Evolutionary conservation across 2,888 invertebrate genomes (phyloP).

Genomic region (Masnerella sp.): DNA sequence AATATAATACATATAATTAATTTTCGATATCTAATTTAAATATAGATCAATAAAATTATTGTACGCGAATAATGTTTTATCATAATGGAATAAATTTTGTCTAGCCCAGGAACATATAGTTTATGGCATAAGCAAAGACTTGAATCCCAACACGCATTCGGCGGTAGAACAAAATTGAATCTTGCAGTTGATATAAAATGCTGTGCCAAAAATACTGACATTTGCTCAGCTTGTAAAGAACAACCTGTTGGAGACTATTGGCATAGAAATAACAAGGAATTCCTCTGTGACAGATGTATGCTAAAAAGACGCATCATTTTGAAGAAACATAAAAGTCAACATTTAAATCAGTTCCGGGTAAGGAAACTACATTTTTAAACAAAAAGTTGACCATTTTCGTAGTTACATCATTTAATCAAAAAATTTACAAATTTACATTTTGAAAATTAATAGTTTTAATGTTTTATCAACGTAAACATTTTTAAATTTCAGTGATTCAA

Average conservation of each 20-base stretch:
- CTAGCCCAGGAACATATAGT: constrained; percentile 70
- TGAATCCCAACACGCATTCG: constrained; percentile 76
- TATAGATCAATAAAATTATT: too few species aligned
- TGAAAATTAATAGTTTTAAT: too few species aligned
- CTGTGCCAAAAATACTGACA: constrained; percentile 73
- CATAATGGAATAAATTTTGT: too few species aligned
- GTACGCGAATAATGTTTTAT: too few species aligned
- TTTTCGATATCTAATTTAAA: too few species aligned
- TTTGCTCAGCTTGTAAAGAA: constrained; percentile 76
- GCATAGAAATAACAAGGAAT: constrained; percentile 74
- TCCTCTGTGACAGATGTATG: constrained; percentile 78
- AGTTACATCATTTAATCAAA: too few species aligned
- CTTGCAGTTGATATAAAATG: constrained; percentile 78
- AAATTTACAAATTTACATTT: too few species aligned
- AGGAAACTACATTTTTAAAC: too few species aligned
- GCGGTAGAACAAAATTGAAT: constrained; percentile 75
- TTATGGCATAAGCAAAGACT: constrained; percentile 64
- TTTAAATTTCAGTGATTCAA: too few species aligned
- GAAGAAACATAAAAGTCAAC: constrained; percentile 66
- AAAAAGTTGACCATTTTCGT: too few species aligned
- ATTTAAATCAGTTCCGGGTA: constrained; percentile 63
- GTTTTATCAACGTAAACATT: too few species aligned
- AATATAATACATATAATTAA: too few species aligned
- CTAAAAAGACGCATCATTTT: constrained; percentile 70
- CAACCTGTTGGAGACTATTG: constrained; percentile 79